Conservation (phyloP, 2,888 invertebrate species). For the Amphiduros pacificus region DNA sequence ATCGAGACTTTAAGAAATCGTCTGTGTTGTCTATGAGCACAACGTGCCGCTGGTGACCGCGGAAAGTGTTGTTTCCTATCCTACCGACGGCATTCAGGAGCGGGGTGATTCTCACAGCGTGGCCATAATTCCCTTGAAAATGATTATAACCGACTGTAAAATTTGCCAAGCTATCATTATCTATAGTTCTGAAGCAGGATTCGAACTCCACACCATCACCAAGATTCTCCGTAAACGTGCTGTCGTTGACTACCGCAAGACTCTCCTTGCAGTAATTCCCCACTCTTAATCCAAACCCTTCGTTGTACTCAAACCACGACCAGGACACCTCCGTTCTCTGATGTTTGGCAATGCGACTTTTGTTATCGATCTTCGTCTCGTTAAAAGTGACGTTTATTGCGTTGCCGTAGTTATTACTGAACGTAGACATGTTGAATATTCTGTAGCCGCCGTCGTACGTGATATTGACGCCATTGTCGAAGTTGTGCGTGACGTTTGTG, state of each 20-base stretch:
- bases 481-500: constrained; percentile 84
- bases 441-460: constrained; percentile 92
- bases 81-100: constrained; percentile 55
- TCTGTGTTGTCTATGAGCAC: constrained; percentile 79
- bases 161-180: constrained; percentile 36
- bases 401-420: constrained; percentile 83
- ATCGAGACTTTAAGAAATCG: constrained; percentile 49
- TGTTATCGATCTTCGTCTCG: constrained; percentile 50
- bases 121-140: constrained; percentile 49
- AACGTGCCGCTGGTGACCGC: constrained; percentile 78
- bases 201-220: constrained; percentile 80
- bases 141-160: constrained; percentile 54
- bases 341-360: constrained; percentile 41
- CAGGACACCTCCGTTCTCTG: constrained; percentile 65
- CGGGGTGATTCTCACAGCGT: constrained; percentile 53
- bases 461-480: constrained; percentile 79
- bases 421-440: constrained; percentile 82
- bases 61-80: constrained; percentile 81
- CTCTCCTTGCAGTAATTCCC: constrained; percentile 75
- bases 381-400: constrained; percentile 43
- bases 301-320: constrained; percentile 82
- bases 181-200: constrained; percentile 73
- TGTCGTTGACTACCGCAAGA: constrained; percentile 76
- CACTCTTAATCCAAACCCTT: constrained; percentile 84
- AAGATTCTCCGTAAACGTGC: constrained; percentile 80